Evolutionary conservation across 92 coral and sea anemone genomes (phyloP).

Genomic region (Zoanthus sociatus): DNA sequence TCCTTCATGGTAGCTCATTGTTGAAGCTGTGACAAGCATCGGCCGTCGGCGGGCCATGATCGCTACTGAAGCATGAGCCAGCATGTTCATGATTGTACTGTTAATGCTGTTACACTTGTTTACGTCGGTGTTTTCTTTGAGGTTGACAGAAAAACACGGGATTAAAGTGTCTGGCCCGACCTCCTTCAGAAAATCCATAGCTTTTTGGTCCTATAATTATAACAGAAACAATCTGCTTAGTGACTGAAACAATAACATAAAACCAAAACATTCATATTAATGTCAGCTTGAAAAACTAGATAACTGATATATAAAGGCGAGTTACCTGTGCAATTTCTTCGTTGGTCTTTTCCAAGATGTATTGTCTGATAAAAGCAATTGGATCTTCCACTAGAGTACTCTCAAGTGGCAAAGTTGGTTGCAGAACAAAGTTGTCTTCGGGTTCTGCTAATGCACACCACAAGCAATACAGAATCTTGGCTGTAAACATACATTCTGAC

Average conservation of each 20-base stretch:
- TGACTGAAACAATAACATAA: not conserved
- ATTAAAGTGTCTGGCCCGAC: constrained; percentile 90
- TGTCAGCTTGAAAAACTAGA: not conserved
- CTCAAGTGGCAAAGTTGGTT: constrained; percentile 71
- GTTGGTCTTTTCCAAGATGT: constrained; percentile 81
- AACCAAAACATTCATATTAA: not conserved
- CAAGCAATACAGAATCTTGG: constrained; percentile 88
- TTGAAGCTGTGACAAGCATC: constrained; percentile 16
- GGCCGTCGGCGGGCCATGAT: constrained; percentile 18
- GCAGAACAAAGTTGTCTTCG: constrained; percentile 75
- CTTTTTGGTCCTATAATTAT: constrained; percentile 30
- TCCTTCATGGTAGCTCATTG: constrained; percentile 29
- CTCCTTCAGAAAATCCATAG: constrained; percentile 68
- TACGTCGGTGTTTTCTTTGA: constrained; percentile 62
- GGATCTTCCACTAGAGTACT: constrained; percentile 55
- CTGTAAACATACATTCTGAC: constrained; percentile 85
- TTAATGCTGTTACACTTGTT: constrained; percentile 53
- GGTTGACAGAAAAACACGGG: constrained; percentile 83
- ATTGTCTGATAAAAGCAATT: constrained; percentile 60
- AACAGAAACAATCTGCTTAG: not conserved
- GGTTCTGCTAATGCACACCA: constrained; percentile 79
- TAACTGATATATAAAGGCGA: no score
- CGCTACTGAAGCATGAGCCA: not conserved
- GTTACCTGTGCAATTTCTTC: constrained; percentile 79
- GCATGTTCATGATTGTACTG: constrained; percentile 43